Evolutionary conservation across 1,140 invertebrate species (phyloP).

Genomic region (Meloidogyne floridensis): DNA sequence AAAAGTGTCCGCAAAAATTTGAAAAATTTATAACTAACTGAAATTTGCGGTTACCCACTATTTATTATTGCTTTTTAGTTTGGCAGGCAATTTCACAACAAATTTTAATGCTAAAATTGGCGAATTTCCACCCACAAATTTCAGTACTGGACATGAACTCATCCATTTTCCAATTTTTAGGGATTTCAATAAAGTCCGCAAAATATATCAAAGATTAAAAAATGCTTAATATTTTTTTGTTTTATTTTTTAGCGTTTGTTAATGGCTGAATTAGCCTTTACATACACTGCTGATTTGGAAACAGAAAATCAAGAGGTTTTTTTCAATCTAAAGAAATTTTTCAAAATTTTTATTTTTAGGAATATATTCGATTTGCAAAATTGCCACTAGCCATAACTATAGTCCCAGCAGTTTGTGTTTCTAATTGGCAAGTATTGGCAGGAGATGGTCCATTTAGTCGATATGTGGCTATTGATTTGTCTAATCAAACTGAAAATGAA

Average conservation of each 20-base stretch:
- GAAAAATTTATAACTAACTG: no score
- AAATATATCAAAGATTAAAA: no score
- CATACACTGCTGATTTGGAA: slow-evolving; percentile 57
- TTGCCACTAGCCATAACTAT: slow-evolving; percentile 60
- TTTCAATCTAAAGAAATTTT: background rate
- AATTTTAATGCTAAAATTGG: no score
- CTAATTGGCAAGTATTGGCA: slow-evolving; percentile 61
- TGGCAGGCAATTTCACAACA: no score
- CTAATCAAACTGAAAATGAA: slow-evolving; percentile 60
- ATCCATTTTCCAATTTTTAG: no score
- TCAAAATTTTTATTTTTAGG: slow-evolving; percentile 20
- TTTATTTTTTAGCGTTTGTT: slow-evolving; percentile 55
- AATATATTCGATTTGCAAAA: slow-evolving; percentile 48
- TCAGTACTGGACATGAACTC: no score
- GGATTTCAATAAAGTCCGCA: no score
- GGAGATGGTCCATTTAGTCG: slow-evolving; percentile 56
- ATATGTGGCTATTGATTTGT: slow-evolving; percentile 61
- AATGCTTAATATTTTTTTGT: background rate
- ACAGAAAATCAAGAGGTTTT: slow-evolving; percentile 33
- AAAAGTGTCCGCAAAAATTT: no score
- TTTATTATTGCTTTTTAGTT: no score
- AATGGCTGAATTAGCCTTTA: slow-evolving; percentile 55
- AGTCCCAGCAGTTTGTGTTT: slow-evolving; percentile 61
- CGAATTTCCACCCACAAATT: no score
- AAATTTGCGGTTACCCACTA: no score